A percentile compares a stretch with the other conserved stretches of the same genome.
These are phyloP conservation scores for Hirundo rustica DNA, from an alignment of 2,797 vertebrate species.

Conservation along the genomic window DNA sequence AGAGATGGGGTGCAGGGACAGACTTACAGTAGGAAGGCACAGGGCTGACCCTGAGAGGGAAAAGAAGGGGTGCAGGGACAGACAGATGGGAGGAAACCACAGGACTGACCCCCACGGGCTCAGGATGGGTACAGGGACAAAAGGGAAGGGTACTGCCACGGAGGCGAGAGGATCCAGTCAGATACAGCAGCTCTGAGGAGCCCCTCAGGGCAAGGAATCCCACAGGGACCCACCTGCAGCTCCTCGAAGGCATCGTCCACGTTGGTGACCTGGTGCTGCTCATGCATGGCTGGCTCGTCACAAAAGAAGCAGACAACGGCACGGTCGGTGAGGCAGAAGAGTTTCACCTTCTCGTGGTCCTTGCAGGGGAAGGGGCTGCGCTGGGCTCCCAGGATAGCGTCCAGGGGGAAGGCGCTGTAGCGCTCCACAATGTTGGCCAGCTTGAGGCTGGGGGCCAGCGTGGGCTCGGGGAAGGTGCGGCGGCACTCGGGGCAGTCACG, in stretches of 20 bases:
- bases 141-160: not conserved
- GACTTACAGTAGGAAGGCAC: not conserved
- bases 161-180: rapidly evolving
- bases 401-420: conserved; percentile 93
- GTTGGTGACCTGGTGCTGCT: conserved; percentile 96
- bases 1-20: not conserved
- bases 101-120: not conserved
- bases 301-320: conserved; percentile 97
- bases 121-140: not conserved
- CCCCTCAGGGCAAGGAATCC: not conserved
- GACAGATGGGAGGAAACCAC: not conserved
- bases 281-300: conserved; percentile 91
- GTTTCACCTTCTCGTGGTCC: conserved; percentile 97
- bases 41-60: not conserved
- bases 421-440: conserved; percentile 98
- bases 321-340: conserved; percentile 96
- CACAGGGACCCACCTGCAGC: conserved; percentile 84
- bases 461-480: conserved; percentile 89
- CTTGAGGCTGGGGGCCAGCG: conserved; percentile 94
- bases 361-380: conserved; percentile 91
- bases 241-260: conserved; percentile 96
- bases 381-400: conserved; percentile 92
- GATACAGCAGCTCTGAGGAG: not conserved
- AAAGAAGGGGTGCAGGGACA: not conserved
- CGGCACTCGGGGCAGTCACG: conserved; percentile 97